Evolutionary conservation across 2,888 invertebrate species (phyloP), one percentile per base, ranked within the genome.

Genomic region (Lepidochitona cinerea): DNA sequence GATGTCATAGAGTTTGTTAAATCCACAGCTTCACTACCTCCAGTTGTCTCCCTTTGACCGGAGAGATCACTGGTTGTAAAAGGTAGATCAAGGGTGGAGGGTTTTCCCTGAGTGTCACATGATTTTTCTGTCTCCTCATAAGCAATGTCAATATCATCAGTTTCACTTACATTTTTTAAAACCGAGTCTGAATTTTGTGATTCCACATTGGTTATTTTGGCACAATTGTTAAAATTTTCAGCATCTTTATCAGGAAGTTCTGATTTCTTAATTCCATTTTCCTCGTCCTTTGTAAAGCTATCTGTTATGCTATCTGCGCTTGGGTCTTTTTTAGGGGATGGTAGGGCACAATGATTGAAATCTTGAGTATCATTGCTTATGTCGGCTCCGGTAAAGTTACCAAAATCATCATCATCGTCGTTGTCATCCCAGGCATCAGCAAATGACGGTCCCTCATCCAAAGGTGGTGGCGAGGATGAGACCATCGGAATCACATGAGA

Each of bases 401-500:
- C 84, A 81, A 83, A 84, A 18, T 85, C 85, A 76, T 85, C 83
- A 74, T 84, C 83, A 74, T 86, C 85, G 65, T 82, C 84, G 71
- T 83, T 82, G 37, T 80, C 80, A 75, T 80, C 78, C 54, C 72
- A 79, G 33, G 76, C 76, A 49, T 83, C 84, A 36, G 23, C 32
- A 35, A 41, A 37, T 3, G 65, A 59, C 23, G 59, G 41, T 3
- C n/a, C 23, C 29, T 71, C 71, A 71, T 85, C 85, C 49, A 84
- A 70, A 12, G 85, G 86, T 5, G 86, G 87, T 18, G 87, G 85
- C 3, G 85, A 85, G 7, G 85, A 82, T 5, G 87, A 87, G 7
- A 87, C 85, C 73, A 85, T 85, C 37, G 87, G 87, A 72, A 86
- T 86, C 32, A 87, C 73, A 68, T 80, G 82, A 1, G 86, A 85